Evolutionary conservation across 2,888 invertebrate species (phyloP).

Genomic region (Ametastegia equiseti): DNA sequence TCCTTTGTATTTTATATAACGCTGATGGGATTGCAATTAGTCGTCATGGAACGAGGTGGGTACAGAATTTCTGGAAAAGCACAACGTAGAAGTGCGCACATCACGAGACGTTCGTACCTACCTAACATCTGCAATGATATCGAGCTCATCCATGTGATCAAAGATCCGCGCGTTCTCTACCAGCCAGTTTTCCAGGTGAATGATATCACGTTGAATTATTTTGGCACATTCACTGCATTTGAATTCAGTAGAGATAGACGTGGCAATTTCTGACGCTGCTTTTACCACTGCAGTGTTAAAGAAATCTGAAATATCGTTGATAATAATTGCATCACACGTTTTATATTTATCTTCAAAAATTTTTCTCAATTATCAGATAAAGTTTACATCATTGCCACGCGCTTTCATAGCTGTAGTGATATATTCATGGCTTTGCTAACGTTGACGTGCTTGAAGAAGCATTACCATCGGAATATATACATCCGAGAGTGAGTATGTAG

Average conservation of each 20-base stretch:
- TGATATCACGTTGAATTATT: background rate
- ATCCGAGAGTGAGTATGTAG: constrained; percentile 23
- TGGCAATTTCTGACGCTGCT: background rate
- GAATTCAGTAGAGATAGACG: background rate
- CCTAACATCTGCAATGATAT: background rate
- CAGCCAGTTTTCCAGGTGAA: constrained; percentile 1
- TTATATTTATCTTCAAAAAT: background rate
- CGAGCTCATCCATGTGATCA: background rate
- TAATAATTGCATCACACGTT: background rate
- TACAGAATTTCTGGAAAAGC: background rate
- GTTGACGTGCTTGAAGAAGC: constrained; percentile 25
- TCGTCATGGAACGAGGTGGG: background rate
- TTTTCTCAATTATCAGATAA: background rate
- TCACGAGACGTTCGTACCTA: background rate
- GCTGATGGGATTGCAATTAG: constrained; percentile 25
- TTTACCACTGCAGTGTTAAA: background rate
- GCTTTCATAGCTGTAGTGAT: background rate
- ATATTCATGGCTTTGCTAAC: constrained; percentile 6
- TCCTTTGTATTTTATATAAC: background rate
- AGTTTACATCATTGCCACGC: constrained; percentile 22
- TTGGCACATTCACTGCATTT: background rate
- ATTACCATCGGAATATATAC: constrained; percentile 22
- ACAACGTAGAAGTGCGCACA: background rate
- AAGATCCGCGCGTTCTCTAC: background rate
- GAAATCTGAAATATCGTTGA: background rate